Conservation (phyloP, 2,113 vertebrate species). For the Eulemur rufifrons region DNA sequence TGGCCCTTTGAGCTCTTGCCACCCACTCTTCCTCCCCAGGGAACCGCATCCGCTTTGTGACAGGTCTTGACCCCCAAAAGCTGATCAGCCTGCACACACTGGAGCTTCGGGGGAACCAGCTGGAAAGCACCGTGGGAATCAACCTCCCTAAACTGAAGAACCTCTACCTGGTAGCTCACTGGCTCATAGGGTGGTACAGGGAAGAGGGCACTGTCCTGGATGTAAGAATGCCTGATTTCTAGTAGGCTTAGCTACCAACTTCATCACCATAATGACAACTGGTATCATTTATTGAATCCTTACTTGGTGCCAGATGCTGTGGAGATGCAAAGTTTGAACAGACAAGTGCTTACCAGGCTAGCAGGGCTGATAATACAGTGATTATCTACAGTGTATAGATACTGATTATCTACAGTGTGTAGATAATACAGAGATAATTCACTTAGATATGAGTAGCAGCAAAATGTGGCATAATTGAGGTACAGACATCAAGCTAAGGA, state of each 20-base stretch:
- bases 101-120: conserved; percentile 90
- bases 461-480: neutral
- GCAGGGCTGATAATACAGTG: neutral
- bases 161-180: conserved; percentile 90
- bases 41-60: conserved; percentile 86
- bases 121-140: conserved; percentile 90
- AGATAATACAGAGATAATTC: neutral
- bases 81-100: conserved; percentile 89
- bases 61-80: conserved; percentile 82
- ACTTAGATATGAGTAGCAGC: neutral
- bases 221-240: neutral
- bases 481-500: neutral
- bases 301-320: neutral
- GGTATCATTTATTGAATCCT: neutral
- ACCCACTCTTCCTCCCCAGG: conserved; percentile 79
- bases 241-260: neutral
- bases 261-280: neutral
- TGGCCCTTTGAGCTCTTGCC: neutral
- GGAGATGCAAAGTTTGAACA: neutral
- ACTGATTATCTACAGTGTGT: neutral
- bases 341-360: neutral
- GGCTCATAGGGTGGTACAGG: neutral
- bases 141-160: conserved; percentile 88
- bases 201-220: neutral
- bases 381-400: no score